Evolutionary conservation across 2,113 vertebrate species (phyloP), one percentile per base, ranked within the genome.

Genomic region (Ophthalmolycus amberensis): DNA sequence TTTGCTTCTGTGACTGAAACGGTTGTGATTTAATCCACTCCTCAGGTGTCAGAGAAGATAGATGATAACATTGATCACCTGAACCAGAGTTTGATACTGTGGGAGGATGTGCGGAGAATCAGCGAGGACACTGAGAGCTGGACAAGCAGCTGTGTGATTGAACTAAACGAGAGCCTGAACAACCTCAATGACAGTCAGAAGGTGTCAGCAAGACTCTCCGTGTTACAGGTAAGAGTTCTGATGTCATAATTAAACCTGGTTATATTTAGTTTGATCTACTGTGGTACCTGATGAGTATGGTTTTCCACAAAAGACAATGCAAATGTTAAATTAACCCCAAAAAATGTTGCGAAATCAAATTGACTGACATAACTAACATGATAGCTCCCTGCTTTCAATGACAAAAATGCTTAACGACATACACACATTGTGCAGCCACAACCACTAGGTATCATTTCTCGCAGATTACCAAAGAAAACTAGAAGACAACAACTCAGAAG

Each of bases 51-150:
- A 40, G 98, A 99, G 87, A 97, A 94, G 90, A 91, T 97, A 56
- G 98, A 99, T 59, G 95, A 96, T 3, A 97, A 96, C 90, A 95
- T 97, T 0, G 95, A 98, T 5, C 93, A 77, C 29, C 95, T 99
- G 65, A 95, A 93, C 37, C 70, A 90, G 16, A 94, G 94, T 66
- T 0, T 96, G 29, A 92, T 93, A 4, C 83, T 97, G 3, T 99
- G 98, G 98, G 96, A 97, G 10, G 97, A 99, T 16, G 94, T 99
- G 20, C 93, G 96, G 44, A 91, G 90, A 82, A 95, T 95, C 74
- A 96, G 92, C 60, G 95, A 97, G 5, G 97, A 98, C 76, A 93
- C 98, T 0, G 97, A 99, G 44, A 94, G 86, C 25, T 99, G 98
- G 98, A 95, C 96, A 7, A 95, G 89, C 73, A 94, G 80, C 56